Evolutionary conservation across 1,140 invertebrate species (phyloP), one percentile per base, ranked within the genome.

Genomic region (Nebria ingens): DNA sequence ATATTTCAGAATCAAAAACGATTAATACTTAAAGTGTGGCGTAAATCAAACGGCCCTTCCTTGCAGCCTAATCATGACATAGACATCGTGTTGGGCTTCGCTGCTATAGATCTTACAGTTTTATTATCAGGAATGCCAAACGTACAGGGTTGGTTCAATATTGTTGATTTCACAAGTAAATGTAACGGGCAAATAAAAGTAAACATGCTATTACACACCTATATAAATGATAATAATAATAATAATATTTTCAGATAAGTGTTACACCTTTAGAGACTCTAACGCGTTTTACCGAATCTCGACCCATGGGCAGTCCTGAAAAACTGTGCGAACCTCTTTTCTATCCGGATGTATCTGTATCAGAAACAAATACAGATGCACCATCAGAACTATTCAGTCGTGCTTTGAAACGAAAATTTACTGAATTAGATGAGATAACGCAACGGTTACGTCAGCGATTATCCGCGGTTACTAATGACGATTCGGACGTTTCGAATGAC

Each of bases 141-240:
- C 51, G 66, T 81, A 40, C 76, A 73, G 51, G 80, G 80, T 12
- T 81, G 78, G 77, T 82, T 80, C 63, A 78, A 81, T 62, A 79
- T 83, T 49, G 73, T 80, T 2, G 79, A 82, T 59, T 80, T 80
- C 56, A 73, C 71, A 57, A 78, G 77, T 15, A 76, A 76, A 58
- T 78, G 78, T 42, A 79, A 78, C 20, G 81, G 80, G 12, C 79
- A 81, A 62, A 73, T 83, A 40, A 76, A 81, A 63, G 74, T 81
- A 62, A n/a, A n/a, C 63, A 62, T 59, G 64, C 61, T 20, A 38
- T 56, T 45, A 21, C 51, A 55, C 19, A 49, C 57, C 21, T 54
- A 58, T 34, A 52, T 29, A 57, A 2, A n/a, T 38, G 17, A 12
- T 34, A 38, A 21, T 49, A 38, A 22, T 50, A 50, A 45, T 54